Percentiles rank a stretch among this genome's conserved stretches.
These are phyloP conservation scores for Bombyx huttoni DNA, from an alignment of 2,888 invertebrate genomes.

Conservation along the genomic window DNA sequence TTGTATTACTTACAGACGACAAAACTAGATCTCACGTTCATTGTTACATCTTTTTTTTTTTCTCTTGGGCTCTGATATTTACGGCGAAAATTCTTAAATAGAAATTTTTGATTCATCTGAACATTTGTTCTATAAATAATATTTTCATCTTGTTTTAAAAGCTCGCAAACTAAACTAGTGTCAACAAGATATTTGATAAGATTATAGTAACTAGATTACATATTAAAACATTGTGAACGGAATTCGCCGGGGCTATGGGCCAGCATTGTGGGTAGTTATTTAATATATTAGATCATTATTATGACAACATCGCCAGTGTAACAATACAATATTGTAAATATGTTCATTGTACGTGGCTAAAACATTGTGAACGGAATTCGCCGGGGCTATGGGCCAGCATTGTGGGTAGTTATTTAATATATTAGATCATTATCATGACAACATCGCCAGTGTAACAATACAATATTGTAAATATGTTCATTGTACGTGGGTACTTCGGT, in stretches of 20 bases:
- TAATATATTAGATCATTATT: conserved; percentile 51
- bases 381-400: conserved; percentile 13
- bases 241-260: conserved; percentile 10
- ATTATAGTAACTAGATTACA: conserved; percentile 11
- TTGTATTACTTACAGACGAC: too few species aligned
- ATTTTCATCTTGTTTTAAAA: too few species aligned
- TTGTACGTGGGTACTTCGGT: neutral
- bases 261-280: conserved; percentile 45
- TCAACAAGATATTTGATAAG: neutral
- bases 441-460: conserved; percentile 46
- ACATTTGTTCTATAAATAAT: too few species aligned
- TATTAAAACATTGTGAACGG: conserved; percentile 7
- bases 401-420: conserved; percentile 55
- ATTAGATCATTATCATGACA: conserved; percentile 45
- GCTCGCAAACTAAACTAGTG: neutral
- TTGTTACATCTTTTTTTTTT: too few species aligned
- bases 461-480: conserved; percentile 29
- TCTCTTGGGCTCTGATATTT: too few species aligned
- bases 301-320: conserved; percentile 42
- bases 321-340: conserved; percentile 33
- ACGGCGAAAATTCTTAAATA: too few species aligned
- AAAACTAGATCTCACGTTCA: too few species aligned
- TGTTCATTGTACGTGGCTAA: conserved; percentile 24
- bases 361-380: conserved; percentile 5
- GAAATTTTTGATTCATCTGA: too few species aligned